Evolutionary conservation across 2,888 invertebrate species (phyloP).

Genomic region (Halictus quadricinctus): DNA sequence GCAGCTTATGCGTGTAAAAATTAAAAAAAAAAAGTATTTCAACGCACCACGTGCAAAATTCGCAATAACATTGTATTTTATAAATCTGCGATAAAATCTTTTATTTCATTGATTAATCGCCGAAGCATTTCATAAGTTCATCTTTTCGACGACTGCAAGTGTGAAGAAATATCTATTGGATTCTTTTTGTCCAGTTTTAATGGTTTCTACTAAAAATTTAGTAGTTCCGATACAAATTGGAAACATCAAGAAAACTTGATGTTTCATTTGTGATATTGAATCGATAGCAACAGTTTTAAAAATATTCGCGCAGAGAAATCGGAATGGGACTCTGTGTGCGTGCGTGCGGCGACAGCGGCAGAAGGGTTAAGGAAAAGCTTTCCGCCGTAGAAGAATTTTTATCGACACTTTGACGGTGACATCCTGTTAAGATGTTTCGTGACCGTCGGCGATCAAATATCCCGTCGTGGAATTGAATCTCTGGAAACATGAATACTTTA

Average conservation of each 20-base stretch:
- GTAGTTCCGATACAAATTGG: no score
- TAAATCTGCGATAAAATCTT: not conserved
- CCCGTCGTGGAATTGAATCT: not conserved
- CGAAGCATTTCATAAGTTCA: not conserved
- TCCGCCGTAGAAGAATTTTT: not conserved
- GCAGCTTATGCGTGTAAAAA: not conserved
- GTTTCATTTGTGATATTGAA: not conserved
- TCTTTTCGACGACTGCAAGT: not conserved
- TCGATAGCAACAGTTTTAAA: not conserved
- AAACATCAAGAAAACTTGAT: no score
- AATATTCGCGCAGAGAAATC: not conserved
- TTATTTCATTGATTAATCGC: not conserved
- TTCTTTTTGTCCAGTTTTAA: no score
- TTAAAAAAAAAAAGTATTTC: not conserved
- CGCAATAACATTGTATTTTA: not conserved
- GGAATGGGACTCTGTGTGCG: not conserved
- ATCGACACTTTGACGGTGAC: constrained; percentile 8
- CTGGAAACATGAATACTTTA: constrained; percentile 6
- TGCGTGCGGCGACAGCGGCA: not conserved
- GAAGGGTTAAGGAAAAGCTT: not conserved
- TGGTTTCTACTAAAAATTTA: no score
- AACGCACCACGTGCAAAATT: not conserved
- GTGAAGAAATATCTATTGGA: not conserved
- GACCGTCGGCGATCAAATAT: constrained; percentile 10
- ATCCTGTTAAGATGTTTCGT: constrained; percentile 16